Evolutionary conservation across 2,888 invertebrate genomes (phyloP).

Genomic region (Dioctria linearis): DNA sequence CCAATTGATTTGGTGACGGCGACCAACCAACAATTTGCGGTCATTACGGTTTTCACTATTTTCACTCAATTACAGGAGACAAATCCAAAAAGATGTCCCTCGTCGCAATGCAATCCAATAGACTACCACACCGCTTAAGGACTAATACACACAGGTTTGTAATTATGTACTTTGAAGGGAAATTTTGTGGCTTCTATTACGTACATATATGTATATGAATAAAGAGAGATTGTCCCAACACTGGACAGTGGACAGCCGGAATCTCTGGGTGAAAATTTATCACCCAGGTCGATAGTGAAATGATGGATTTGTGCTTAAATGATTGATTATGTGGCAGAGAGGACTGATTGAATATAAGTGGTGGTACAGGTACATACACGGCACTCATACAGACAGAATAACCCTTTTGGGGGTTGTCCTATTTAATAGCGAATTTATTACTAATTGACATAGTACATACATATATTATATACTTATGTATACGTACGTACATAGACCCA

Average conservation of each 20-base stretch:
- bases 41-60: conserved; percentile 47
- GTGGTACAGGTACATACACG: neutral
- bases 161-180: conserved; percentile 29
- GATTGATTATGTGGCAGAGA: conserved; percentile 36
- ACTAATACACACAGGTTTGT: conserved; percentile 12
- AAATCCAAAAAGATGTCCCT: conserved; percentile 43
- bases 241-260: neutral
- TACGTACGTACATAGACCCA: neutral
- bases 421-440: conserved; percentile 9
- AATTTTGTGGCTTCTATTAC: conserved; percentile 9
- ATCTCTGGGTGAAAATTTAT: conserved; percentile 16
- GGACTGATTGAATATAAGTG: conserved; percentile 2
- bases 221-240: no score
- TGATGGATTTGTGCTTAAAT: conserved; percentile 43
- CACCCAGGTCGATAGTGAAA: conserved; percentile 34
- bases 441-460: neutral
- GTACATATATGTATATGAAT: no score
- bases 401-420: neutral
- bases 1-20: conserved; percentile 23
- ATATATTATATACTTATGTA: no score
- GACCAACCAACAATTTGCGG: conserved; percentile 24
- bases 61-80: conserved; percentile 49
- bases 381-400: neutral
- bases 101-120: neutral
- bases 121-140: neutral